These are phyloP conservation scores for Eupithecia inturbata DNA, from an alignment of 2,888 invertebrate species.

Conservation along the genomic window DNA sequence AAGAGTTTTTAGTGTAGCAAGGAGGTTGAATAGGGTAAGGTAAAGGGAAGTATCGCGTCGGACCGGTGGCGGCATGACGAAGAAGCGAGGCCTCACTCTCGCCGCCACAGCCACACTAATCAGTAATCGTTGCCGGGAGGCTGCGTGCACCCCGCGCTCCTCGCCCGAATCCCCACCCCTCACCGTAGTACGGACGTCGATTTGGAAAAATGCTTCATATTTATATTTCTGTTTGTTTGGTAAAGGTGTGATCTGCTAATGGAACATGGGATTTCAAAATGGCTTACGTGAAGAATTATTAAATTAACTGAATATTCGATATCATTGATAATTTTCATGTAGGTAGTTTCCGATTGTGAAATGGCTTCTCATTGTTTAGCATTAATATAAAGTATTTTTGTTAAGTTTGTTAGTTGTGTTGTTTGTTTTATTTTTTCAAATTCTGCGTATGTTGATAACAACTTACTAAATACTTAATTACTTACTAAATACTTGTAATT, in stretches of 20 bases:
- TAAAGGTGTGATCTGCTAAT: constrained; percentile 55
- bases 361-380: neutral
- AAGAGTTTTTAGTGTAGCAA: constrained; percentile 11
- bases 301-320: neutral
- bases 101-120: constrained; percentile 84
- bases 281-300: neutral
- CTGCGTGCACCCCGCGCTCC: constrained; percentile 72
- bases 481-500: neutral
- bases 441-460: neutral
- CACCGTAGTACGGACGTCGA: constrained; percentile 66
- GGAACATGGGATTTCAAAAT: neutral
- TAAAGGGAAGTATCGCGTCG: constrained; percentile 38
- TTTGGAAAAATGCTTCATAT: constrained; percentile 51
- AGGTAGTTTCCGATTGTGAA: neutral
- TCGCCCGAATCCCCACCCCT: constrained; percentile 46
- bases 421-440: no score
- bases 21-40: constrained; percentile 21
- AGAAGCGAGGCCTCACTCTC: constrained; percentile 75
- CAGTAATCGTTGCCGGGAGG: constrained; percentile 85
- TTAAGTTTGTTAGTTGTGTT: no score
- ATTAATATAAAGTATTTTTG: no score
- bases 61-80: constrained; percentile 69
- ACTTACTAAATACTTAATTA: neutral
- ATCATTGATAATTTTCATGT: neutral
- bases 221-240: constrained; percentile 38